Evolutionary conservation across 1,140 invertebrate species (phyloP), one percentile per base, ranked within the genome.

Genomic region (Phymorhynchus buccinoides): DNA sequence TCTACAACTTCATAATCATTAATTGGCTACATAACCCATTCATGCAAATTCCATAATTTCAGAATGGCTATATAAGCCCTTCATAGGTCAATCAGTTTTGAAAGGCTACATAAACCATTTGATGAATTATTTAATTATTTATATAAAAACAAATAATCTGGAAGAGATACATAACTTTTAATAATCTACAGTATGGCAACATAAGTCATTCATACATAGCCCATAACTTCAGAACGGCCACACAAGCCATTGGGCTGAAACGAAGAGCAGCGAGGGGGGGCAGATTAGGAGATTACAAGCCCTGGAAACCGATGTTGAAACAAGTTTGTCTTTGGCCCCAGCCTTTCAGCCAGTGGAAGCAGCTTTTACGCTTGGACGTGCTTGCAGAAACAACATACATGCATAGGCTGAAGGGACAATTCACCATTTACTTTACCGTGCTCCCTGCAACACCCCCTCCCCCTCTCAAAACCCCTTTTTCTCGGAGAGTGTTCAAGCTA

Each of bases 281-380:
- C 77, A 79, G 77, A 79, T 79, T 79, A 79, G 14, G 77, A 30
- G 77, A 79, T 79, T 79, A 79, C 22, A 48, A 1, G 0, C n/a
- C 16, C n/a, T 2, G 35, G 44, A 44, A 52, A 32, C 77, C 1
- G 27, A 30, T n/a, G 77, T 41, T 9, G 6, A 35, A 48, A 79
- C 14, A 30, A 7, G 14, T 56, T 79, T 48, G 35, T 79, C 30
- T 79, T 18, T n/a, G 7, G 27, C 77, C 77, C n/a, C 27, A 18
- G 42, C 42, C 77, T 35, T 52, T 39, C 41, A 22, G 77, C 14
- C 41, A 3, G 27, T 6, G 14, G 27, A 79, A 79, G 77, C 77
- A 27, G 77, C 77, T 79, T 79, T 79, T 79, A 79, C 44, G 41
- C 35, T 35, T 35, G 39, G 32, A 32, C 4, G 77, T n/a, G 16